Evolutionary conservation across 1,140 invertebrate species (phyloP).

Genomic region (Musca domestica): DNA sequence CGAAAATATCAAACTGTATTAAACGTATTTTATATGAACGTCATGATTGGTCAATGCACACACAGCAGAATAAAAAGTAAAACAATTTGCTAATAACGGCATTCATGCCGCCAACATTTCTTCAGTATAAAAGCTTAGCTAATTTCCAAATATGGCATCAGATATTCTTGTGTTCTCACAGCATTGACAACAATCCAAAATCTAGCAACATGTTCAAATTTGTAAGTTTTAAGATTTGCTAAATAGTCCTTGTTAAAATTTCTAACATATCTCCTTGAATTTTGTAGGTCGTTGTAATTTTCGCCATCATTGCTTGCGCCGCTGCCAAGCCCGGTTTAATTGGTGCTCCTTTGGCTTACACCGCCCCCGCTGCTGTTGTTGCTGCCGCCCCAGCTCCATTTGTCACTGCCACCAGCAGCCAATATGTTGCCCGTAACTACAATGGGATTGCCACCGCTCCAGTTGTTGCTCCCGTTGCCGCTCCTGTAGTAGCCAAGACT

Average conservation of each 20-base stretch:
- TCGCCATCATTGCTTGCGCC: conserved; percentile 32
- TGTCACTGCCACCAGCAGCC: conserved; percentile 55
- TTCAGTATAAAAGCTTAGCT: too few relatives aligned
- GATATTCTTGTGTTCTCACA: neutral
- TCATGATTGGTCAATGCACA: too few relatives aligned
- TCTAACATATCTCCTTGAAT: neutral
- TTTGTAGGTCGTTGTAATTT: conserved; percentile 23
- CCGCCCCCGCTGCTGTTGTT: conserved; percentile 31
- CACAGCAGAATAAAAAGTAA: too few relatives aligned
- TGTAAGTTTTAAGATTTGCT: conserved; percentile 18
- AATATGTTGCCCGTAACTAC: conserved; percentile 55
- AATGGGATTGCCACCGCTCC: conserved; percentile 45
- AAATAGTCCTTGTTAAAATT: neutral
- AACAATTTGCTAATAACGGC: too few relatives aligned
- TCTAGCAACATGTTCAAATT: conserved; percentile 26
- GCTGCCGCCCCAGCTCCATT: conserved; percentile 47
- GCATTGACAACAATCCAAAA: neutral
- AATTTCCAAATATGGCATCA: neutral
- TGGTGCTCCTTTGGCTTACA: conserved; percentile 38
- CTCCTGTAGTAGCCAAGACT: conserved; percentile 5
- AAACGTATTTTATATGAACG: too few relatives aligned
- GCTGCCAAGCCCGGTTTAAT: conserved; percentile 33
- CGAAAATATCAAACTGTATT: too few relatives aligned
- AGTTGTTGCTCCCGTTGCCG: conserved; percentile 23
- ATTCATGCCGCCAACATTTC: neutral